A percentile compares a stretch with the other conserved stretches of the same genome.
phyloP scores from a whole-genome alignment of 2,888 invertebrate genomes.

The Smittia sp. region DNA sequence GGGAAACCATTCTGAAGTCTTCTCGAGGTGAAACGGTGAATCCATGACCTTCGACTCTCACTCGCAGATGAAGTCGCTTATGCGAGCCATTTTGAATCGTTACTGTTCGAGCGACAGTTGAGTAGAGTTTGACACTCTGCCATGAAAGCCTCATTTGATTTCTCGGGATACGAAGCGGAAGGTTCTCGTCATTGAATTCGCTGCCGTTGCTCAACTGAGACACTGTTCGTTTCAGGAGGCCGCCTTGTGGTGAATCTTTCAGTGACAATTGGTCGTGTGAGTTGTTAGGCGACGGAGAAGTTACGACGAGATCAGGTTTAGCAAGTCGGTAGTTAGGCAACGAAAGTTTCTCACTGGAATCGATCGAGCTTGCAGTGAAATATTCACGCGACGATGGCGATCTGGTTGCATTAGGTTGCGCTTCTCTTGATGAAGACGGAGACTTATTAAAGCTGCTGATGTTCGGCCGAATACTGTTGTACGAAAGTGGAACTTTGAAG shows the following conservation, averaged over 20 bases:
- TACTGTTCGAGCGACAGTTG: conserved; percentile 57
- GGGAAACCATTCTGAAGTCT: conserved; percentile 23
- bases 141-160: conserved; percentile 57
- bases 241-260: neutral
- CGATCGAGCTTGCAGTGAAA: conserved; percentile 19
- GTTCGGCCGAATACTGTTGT: neutral
- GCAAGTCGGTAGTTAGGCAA: conserved; percentile 20
- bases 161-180: conserved; percentile 58
- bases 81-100: conserved; percentile 58
- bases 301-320: neutral
- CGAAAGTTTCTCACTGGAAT: conserved; percentile 20
- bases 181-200: conserved; percentile 48
- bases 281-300: neutral
- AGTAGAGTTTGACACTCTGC: conserved; percentile 60
- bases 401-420: neutral
- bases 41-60: conserved; percentile 55
- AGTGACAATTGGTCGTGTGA: neutral
- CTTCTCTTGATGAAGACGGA: neutral
- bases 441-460: neutral
- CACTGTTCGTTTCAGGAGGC: neutral
- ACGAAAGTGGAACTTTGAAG: conserved; percentile 14
- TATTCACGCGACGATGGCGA: conserved; percentile 26
- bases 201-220: conserved; percentile 31
- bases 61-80: conserved; percentile 58
- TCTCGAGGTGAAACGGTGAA: conserved; percentile 49